Evolutionary conservation across 2,113 vertebrate genomes (phyloP), one percentile per base, ranked within the genome.

Genomic region (Colaptes auratus): DNA sequence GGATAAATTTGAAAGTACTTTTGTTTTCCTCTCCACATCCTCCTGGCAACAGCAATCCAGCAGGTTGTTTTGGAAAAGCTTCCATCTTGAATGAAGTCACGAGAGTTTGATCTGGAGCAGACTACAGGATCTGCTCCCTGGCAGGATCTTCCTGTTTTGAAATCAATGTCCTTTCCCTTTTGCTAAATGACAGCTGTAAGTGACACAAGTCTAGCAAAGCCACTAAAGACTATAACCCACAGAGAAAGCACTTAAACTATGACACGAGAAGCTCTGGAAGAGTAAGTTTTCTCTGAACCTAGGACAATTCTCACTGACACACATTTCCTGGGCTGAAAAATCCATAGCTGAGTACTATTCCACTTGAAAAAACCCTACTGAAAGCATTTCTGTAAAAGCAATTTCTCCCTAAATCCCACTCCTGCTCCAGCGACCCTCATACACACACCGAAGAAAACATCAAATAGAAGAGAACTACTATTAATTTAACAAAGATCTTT

Each of bases 281-380:
- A 88, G 18, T 65, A 55, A 66, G 21, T 72, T 91, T 94, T 92
- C 28, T 52, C 55, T 70, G 71, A 93, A 87, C 70, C 53, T 35
- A 78, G 67, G 63, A 4, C 12, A 65, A 55, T 67, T 92, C 73
- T 59, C 69, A 92, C 46, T 84, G 59, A 69, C 96, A 89, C 55
- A 31, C 20, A 64, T 78, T 84, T 82, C 71, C 14, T 70, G 44
- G 96, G 70, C 15, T 88, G 73, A 90, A 88, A 91, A 89, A 39
- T 30, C 7, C 1, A 16, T 33, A 96, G 56, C 4, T 58, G 46
- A 91, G n/a, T n/a, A 75, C 6, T 35, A 73, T 87, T 96, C 44
- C 91, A 78, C 35, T 86, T 89, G 75, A 91, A 90, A 90, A 73
- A 10, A 17, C 15, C 12, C 44, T 89, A 52, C 58, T 61, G 13